phyloP scores from a whole-genome alignment of 1,140 invertebrate genomes.

The Atta colombica region DNA sequence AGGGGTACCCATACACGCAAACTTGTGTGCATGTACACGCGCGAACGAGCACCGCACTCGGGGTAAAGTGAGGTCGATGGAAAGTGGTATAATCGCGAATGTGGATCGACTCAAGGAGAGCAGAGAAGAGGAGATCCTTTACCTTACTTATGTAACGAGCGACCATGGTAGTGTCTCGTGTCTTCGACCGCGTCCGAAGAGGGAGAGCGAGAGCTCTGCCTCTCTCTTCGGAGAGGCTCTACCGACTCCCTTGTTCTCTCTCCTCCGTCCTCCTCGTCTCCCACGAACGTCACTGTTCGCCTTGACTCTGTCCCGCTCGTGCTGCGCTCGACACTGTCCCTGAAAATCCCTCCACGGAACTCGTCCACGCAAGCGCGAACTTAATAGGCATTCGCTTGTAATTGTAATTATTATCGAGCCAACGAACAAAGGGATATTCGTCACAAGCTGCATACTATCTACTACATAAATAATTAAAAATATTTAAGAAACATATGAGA shows the following conservation, averaged over 20 bases:
- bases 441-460: neutral
- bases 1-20: neutral
- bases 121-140: slow-evolving; percentile 82
- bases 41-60: slow-evolving; percentile 42
- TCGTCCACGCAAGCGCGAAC: slow-evolving; percentile 23
- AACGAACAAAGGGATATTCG: neutral
- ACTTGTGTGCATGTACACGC: slow-evolving; percentile 38
- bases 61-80: slow-evolving; percentile 81
- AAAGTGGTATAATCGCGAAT: slow-evolving; percentile 86
- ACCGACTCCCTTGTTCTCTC: slow-evolving; percentile 26
- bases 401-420: slow-evolving; percentile 32
- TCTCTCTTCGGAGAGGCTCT: slow-evolving; percentile 55
- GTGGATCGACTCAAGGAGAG: slow-evolving; percentile 84
- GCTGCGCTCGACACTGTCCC: slow-evolving; percentile 62
- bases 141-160: slow-evolving; percentile 85
- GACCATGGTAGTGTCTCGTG: slow-evolving; percentile 79
- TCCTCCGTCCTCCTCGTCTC: slow-evolving; percentile 51
- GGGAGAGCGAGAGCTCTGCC: slow-evolving; percentile 32
- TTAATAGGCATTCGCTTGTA: slow-evolving; percentile 46
- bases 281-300: slow-evolving; percentile 46
- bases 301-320: slow-evolving; percentile 42
- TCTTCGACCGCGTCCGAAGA: slow-evolving; percentile 82
- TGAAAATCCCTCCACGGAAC: slow-evolving; percentile 63
- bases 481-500: neutral
- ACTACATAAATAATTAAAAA: neutral